A percentile compares a stretch with the other conserved stretches of the same genome.
These are phyloP conservation scores for Kryphioiulus occultus DNA, from an alignment of 2,888 invertebrate genomes.

Conservation along the genomic window DNA sequence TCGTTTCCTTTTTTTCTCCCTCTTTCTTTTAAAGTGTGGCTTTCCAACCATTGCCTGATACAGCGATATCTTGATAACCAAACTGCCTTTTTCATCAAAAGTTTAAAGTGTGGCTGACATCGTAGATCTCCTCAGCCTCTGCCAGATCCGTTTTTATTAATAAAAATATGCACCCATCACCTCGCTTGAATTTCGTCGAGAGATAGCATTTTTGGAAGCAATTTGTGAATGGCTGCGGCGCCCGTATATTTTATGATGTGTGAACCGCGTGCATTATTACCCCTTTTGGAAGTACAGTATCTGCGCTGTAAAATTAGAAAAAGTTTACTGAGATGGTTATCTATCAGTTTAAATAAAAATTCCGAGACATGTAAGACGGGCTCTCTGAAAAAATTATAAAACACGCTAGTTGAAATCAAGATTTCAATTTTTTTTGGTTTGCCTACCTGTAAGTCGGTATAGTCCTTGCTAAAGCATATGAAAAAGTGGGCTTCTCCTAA, in stretches of 20 bases:
- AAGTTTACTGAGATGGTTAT: neutral
- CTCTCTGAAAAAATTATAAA: neutral
- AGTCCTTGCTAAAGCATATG: neutral
- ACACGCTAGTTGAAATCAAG: neutral
- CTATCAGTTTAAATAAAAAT: neutral
- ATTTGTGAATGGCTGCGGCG: neutral
- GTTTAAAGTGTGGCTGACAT: constrained; percentile 21
- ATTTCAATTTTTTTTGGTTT: neutral
- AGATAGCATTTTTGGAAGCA: constrained; percentile 1
- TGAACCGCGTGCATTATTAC: constrained; percentile 20
- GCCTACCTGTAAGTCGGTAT: neutral
- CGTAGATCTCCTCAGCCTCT: neutral
- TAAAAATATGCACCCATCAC: constrained; percentile 15
- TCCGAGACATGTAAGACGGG: neutral
- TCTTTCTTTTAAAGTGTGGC: neutral
- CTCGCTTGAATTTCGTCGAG: constrained; percentile 3
- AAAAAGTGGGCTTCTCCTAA: too few relatives aligned
- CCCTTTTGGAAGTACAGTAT: neutral
- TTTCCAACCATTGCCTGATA: constrained; percentile 10
- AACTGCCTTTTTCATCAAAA: constrained; percentile 26
- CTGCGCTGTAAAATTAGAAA: constrained; percentile 4
- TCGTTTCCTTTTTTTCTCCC: neutral
- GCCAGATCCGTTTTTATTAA: neutral
- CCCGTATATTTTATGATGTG: constrained; percentile 22
- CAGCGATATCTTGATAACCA: constrained; percentile 11